Conservation (phyloP, 53 echinoderm and acorn worm genomes). For the Hippasteria phrygiana region DNA sequence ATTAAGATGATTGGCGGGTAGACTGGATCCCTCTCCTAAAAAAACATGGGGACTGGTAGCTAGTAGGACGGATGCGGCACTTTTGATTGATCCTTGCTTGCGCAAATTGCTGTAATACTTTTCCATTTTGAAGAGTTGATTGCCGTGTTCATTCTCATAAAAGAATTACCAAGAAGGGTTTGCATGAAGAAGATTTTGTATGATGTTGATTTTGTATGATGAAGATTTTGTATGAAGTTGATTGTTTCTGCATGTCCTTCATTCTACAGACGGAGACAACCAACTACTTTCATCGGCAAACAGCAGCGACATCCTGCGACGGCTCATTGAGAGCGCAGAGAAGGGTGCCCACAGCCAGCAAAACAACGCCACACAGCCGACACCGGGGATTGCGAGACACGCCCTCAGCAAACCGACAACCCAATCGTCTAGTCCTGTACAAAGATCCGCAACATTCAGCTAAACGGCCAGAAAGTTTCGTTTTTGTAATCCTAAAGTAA, state of each 20-base stretch:
- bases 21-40: too few relatives aligned
- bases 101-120: too few relatives aligned
- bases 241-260: background rate
- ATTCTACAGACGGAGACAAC: conserved; percentile 16
- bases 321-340: conserved; percentile 86
- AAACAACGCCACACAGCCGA: conserved; percentile 23
- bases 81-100: too few relatives aligned
- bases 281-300: conserved; percentile 5
- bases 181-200: too few relatives aligned
- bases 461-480: conserved; percentile 4
- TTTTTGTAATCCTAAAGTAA: background rate
- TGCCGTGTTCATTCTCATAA: too few relatives aligned
- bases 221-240: background rate
- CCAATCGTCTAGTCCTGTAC: conserved; percentile 19
- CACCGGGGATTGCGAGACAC: background rate
- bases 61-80: too few relatives aligned
- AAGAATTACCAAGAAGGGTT: too few relatives aligned
- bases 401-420: background rate
- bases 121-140: too few relatives aligned
- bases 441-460: conserved; percentile 40
- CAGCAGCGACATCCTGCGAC: conserved; percentile 84
- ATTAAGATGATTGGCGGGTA: too few relatives aligned
- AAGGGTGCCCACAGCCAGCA: conserved; percentile 67
- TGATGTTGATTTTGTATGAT: too few relatives aligned
- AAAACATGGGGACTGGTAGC: too few relatives aligned